These are phyloP conservation scores for Epinotia nisella DNA, from an alignment of 2,888 invertebrate species.

Conservation along the genomic window DNA sequence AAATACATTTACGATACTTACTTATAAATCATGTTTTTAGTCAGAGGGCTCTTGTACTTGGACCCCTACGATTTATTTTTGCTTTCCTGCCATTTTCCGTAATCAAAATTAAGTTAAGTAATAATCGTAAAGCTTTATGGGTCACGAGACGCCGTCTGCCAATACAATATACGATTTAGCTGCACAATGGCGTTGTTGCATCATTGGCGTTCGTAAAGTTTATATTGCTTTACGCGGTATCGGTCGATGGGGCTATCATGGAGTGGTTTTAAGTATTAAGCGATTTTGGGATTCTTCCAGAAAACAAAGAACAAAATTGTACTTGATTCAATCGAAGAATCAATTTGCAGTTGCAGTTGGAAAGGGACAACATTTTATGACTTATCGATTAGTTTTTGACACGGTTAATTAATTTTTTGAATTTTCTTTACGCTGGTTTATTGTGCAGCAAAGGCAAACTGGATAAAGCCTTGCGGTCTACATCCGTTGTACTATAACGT, in stretches of 20 bases:
- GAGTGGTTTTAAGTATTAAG: constrained; percentile 48
- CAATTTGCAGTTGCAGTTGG: too few relatives aligned
- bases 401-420: too few relatives aligned
- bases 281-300: constrained; percentile 20
- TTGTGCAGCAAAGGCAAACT: background rate
- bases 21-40: too few relatives aligned
- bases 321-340: too few relatives aligned
- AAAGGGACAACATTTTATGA: too few relatives aligned
- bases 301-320: background rate
- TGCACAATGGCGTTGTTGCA: constrained; percentile 59
- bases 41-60: background rate
- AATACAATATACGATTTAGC: constrained; percentile 47
- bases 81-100: background rate
- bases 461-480: background rate
- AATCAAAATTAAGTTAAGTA: constrained; percentile 26
- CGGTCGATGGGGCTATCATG: constrained; percentile 61
- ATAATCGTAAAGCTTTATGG: constrained; percentile 33
- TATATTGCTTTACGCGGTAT: constrained; percentile 69
- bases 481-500: too few relatives aligned
- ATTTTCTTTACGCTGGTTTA: too few relatives aligned
- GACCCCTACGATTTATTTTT: background rate
- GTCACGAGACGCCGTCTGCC: constrained; percentile 50
- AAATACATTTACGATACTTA: too few relatives aligned
- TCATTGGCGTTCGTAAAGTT: constrained; percentile 64
- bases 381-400: too few relatives aligned